These are phyloP conservation scores for Ganaspis sp. DNA, from an alignment of 1,140 invertebrate species.

Conservation along the genomic window DNA sequence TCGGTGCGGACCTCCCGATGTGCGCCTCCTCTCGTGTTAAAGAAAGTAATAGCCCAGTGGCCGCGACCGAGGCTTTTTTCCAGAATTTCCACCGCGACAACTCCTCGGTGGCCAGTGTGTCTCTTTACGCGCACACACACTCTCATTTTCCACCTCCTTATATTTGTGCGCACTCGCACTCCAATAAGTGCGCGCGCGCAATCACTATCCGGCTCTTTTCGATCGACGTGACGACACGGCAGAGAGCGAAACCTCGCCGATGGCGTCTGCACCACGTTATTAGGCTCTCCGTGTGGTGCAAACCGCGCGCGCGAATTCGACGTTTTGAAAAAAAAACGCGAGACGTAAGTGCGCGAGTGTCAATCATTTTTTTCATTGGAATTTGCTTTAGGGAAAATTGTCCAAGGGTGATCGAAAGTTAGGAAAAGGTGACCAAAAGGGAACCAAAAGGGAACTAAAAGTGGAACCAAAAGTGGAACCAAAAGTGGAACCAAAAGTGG, in stretches of 20 bases:
- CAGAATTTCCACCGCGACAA: constrained; percentile 54
- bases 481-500: too few species aligned
- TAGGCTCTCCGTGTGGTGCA: constrained; percentile 44
- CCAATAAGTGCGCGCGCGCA: constrained; percentile 66
- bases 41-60: constrained; percentile 50
- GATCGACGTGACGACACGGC: constrained; percentile 69
- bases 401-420: too few species aligned
- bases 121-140: constrained; percentile 27
- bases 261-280: constrained; percentile 54
- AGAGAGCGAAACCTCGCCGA: constrained; percentile 62
- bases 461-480: too few species aligned
- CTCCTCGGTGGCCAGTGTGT: constrained; percentile 46
- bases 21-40: constrained; percentile 35
- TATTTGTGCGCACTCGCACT: constrained; percentile 74
- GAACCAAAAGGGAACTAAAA: too few species aligned
- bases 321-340: background rate
- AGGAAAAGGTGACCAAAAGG: too few species aligned
- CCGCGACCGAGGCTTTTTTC: constrained; percentile 48
- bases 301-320: constrained; percentile 25
- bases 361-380: background rate
- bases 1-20: background rate
- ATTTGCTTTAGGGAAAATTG: too few species aligned
- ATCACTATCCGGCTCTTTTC: constrained; percentile 65
- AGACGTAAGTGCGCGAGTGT: background rate
- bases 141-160: background rate